Base-by-base conservation (phyloP, 2,888 invertebrate species). In the Sesia bembeciformis region DNA sequence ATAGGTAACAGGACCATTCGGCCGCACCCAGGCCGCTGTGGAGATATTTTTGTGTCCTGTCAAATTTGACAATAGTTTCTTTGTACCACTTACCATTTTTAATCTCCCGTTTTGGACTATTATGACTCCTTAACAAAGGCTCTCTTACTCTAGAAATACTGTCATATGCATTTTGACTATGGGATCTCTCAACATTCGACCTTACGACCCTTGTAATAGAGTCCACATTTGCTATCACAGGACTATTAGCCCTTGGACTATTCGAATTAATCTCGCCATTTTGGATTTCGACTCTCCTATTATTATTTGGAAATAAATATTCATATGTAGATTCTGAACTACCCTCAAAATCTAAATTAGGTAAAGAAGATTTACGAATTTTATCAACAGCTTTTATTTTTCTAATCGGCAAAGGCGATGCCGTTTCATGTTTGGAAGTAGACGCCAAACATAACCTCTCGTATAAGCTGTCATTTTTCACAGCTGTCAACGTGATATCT, bases 391-490 rank as follows among this genome's bases (percentile, higher is more conserved):
- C 71, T 59, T 70, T 76, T 0, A 86, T 50, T 42, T 75, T 77
- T 39, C 72, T 72, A 0, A 84, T 58, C 0, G 81, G 68, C 0
- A 79, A 46, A 0, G 82, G 84, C 0, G 80, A 81, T 0, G 75
- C n/a, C 39, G 38, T 5, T 3, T 3, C 67, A 4, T 65, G 66
- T 0, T 63, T 75, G 0, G 84, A 84, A 0, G 87, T 88, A 0
- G 88, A 86, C 0, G 88, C 89, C 68, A 85, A 64, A 39, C 87
- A 89, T 0, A 89, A 52, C 8, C 81, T 63, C 53, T 89, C 89
- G 40, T 88, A 88, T 0, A 84, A 58, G 0, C 76, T 72, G 3
- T 81, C 78, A 3, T 57, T 62, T 46, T 42, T 40, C 53, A 56
- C 58, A 51, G 54, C 62, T 56, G 62, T 62, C 60, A 60, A 51